Conservation (phyloP, 2,113 vertebrate genomes). For the Uria aalge region DNA sequence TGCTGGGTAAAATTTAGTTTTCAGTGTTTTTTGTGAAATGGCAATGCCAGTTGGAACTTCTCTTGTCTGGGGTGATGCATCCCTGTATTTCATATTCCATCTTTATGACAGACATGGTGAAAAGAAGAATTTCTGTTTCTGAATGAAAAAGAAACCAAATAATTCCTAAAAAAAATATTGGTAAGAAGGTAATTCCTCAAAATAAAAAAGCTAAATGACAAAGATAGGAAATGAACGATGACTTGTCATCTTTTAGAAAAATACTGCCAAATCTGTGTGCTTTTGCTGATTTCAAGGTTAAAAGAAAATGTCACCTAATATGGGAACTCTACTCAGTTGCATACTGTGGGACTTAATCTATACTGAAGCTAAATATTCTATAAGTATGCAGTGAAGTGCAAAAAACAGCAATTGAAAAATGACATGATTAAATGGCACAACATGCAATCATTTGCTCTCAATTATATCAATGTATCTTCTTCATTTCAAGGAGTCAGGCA, state of each 20-base stretch:
- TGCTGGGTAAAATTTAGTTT: not conserved
- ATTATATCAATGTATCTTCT: conserved; percentile 86
- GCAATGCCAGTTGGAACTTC: not conserved
- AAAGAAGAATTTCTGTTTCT: not conserved
- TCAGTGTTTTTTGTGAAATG: not conserved
- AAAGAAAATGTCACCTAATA: conserved; percentile 64
- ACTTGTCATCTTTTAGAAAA: conserved; percentile 61
- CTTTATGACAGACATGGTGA: not conserved
- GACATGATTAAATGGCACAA: conserved; percentile 84
- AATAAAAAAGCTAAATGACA: conserved; percentile 19
- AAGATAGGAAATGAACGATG: conserved; percentile 56
- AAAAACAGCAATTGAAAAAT: conserved; percentile 84
- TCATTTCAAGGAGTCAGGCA: conserved; percentile 80
- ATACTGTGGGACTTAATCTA: conserved; percentile 72
- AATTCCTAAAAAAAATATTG: conserved; percentile 19
- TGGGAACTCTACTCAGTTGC: conserved; percentile 52
- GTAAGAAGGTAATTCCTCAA: conserved; percentile 24
- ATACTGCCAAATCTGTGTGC: conserved; percentile 26
- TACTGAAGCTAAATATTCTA: conserved; percentile 80
- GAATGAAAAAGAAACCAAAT: not conserved
- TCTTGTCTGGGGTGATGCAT: not conserved
- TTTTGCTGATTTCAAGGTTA: conserved; percentile 71
- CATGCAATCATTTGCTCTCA: conserved; percentile 85
- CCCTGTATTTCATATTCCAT: not conserved
- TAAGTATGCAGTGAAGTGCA: conserved; percentile 79